These are phyloP conservation scores for Cygnus atratus DNA, from an alignment of 2,113 vertebrate genomes.

Conservation along the genomic window DNA sequence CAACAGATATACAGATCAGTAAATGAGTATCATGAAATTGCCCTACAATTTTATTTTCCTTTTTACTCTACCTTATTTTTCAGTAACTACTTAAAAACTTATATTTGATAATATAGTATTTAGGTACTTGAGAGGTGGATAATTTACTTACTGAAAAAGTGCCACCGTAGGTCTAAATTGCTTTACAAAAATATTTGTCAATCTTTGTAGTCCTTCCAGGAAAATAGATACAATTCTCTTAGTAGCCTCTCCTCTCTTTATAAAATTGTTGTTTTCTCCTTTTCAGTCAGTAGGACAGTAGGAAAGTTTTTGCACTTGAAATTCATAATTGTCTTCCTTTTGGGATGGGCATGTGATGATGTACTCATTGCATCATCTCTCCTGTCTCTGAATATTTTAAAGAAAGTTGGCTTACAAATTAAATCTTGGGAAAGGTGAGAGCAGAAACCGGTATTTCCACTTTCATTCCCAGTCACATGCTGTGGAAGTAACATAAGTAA, in stretches of 20 bases:
- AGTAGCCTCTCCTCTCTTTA: not conserved
- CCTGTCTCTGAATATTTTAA: not conserved
- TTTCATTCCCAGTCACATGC: not conserved
- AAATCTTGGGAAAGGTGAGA: slow-evolving; percentile 1
- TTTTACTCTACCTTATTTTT: not conserved
- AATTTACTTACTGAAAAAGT: not conserved
- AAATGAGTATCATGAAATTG: not conserved
- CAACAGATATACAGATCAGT: not conserved
- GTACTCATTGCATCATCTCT: not conserved
- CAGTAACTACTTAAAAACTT: not conserved
- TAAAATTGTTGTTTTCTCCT: not conserved
- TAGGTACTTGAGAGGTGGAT: not conserved
- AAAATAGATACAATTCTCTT: not conserved
- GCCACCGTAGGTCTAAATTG: not conserved
- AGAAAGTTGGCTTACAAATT: not conserved
- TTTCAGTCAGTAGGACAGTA: not conserved
- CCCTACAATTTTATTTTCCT: not conserved
- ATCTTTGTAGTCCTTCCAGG: not conserved
- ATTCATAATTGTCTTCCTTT: not conserved
- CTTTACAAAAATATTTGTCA: not conserved
- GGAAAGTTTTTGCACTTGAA: not conserved
- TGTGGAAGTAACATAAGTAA: not conserved
- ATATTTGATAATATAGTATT: not conserved
- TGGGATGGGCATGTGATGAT: not conserved
- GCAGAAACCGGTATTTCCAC: slow-evolving; percentile 29